Evolutionary conservation across 2,888 invertebrate genomes (phyloP).

Genomic region (Aphrophora alni): DNA sequence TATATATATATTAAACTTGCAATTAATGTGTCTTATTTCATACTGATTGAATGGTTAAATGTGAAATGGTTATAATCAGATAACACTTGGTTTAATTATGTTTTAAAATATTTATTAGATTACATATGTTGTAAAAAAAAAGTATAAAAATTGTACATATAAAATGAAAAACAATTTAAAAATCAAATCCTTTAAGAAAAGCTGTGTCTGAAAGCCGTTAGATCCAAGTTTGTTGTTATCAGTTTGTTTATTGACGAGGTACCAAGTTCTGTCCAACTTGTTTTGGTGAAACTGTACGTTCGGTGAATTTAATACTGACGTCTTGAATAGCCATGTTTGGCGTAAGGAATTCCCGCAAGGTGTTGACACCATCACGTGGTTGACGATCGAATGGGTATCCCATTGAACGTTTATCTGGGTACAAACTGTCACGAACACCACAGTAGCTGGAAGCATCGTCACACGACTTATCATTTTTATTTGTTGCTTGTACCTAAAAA

Average conservation of each 20-base stretch:
- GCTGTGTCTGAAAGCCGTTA: no score
- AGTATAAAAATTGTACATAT: no score
- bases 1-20: no score
- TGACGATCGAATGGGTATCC: constrained; percentile 81
- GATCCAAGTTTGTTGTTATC: no score
- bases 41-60: no score
- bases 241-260: not conserved
- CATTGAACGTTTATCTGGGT: constrained; percentile 84
- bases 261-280: not conserved
- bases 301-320: constrained; percentile 66
- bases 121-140: no score
- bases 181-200: no score
- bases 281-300: constrained; percentile 53
- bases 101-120: no score
- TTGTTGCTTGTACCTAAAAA: constrained; percentile 36
- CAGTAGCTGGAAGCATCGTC: constrained; percentile 73
- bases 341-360: constrained; percentile 72
- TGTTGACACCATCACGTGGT: constrained; percentile 64
- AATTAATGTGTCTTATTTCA: no score
- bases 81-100: no score
- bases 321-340: constrained; percentile 74
- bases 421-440: constrained; percentile 75
- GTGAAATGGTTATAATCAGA: no score
- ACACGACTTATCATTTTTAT: not conserved
- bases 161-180: no score